Percentiles rank a stretch among this genome's conserved stretches.
phyloP scores from a whole-genome alignment of 2,888 invertebrate genomes.

The Scrobipalpa costella region DNA sequence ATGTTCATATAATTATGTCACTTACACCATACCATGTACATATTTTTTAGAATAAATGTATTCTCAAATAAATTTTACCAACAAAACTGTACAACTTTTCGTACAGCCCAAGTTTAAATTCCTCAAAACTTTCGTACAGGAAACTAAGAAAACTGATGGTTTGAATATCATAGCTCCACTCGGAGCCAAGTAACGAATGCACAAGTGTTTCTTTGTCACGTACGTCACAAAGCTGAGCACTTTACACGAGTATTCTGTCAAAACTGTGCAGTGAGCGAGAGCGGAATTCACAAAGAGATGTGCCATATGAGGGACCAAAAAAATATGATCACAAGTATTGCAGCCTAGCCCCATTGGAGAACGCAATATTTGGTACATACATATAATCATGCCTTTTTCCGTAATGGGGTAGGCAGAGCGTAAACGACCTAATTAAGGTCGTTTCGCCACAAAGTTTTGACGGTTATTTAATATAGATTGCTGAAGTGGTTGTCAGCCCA shows the following conservation, averaged over 20 bases:
- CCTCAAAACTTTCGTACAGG: neutral
- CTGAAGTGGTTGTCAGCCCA: no score
- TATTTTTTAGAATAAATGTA: no score
- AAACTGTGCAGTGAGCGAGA: neutral
- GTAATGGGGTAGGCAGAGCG: no score
- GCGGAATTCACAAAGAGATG: neutral
- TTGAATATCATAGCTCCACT: neutral
- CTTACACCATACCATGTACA: no score
- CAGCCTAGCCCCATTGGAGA: no score
- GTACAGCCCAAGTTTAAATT: neutral
- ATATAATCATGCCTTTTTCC: no score
- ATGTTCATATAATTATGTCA: no score
- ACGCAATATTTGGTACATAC: neutral
- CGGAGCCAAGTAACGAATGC: slow-evolving; percentile 7
- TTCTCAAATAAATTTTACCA: no score
- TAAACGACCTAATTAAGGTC: no score
- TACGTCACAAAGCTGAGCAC: neutral
- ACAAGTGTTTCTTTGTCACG: slow-evolving; percentile 2
- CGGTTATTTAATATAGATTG: no score
- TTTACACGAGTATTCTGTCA: neutral
- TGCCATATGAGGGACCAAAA: neutral
- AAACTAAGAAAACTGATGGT: neutral
- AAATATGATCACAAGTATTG: neutral
- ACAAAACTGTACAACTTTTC: no score
- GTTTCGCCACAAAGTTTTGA: no score